Percentiles rank a stretch among this genome's conserved stretches.
These are phyloP conservation scores for Gonocerus acuteangulatus DNA, from an alignment of 2,888 invertebrate genomes.

Conservation along the genomic window DNA sequence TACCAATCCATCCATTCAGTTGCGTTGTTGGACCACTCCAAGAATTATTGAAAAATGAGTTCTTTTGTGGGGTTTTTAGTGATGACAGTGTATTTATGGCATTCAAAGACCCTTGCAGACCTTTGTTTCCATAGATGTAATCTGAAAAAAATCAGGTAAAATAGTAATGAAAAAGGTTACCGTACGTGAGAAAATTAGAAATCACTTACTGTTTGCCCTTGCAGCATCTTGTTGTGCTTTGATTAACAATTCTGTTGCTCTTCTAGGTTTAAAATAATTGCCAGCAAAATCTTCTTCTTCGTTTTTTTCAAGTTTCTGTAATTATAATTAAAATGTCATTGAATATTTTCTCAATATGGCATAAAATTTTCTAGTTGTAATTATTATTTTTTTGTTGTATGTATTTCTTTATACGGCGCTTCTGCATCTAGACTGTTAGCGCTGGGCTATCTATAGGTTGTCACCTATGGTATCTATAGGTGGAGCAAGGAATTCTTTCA, in stretches of 20 bases:
- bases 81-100: constrained; percentile 32
- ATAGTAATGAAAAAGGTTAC: neutral
- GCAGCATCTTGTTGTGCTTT: constrained; percentile 49
- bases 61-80: constrained; percentile 28
- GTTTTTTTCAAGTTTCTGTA: constrained; percentile 30
- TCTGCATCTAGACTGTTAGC: too few species aligned
- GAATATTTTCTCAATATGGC: too few species aligned
- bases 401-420: too few species aligned
- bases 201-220: constrained; percentile 46
- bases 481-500: too few species aligned
- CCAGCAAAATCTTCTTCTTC: constrained; percentile 57
- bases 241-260: constrained; percentile 54
- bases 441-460: too few species aligned
- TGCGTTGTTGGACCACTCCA: constrained; percentile 37
- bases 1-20: constrained; percentile 38
- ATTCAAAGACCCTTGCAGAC: constrained; percentile 33
- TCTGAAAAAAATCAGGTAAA: neutral
- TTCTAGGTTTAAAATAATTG: constrained; percentile 63
- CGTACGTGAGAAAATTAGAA: neutral
- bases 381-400: too few species aligned
- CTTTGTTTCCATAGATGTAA: constrained; percentile 21
- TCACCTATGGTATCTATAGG: too few species aligned
- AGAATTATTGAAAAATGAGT: constrained; percentile 37
- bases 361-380: too few species aligned
- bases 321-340: neutral